Base-by-base conservation (phyloP, 1,140 invertebrate species). In the Meloidogyne floridensis region DNA sequence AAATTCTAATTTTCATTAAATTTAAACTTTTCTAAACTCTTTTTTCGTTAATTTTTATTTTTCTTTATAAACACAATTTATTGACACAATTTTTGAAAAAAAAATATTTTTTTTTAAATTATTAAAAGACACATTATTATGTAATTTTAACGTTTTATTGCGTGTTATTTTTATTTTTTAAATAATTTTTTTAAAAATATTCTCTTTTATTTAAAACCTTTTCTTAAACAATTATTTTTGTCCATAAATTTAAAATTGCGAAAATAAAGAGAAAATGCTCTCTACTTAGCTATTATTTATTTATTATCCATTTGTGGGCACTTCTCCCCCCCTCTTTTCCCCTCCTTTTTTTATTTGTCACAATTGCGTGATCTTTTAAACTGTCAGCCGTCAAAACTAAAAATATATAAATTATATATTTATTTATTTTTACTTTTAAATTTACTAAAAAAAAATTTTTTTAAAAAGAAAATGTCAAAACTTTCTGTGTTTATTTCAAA, bases 221-320 rank as follows among this genome's bases (percentile, higher is more conserved):
- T 8, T 65, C n/a, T 18, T 15, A 32, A 32, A 32, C 32, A 32
- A 15, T 15, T 59, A 65, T 65, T n/a, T 65, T 65, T 65, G 10
- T 65, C 59, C n/a, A 65, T 65, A 65, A 11, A 65, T 65, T 65
- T 65, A n/a, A 65, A 65, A 65, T 65, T n/a, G 59, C 59, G 59
- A 47, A 47, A 47, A 47, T 47, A 47, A 47, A 6, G 7, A 47
- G 7, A 47, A 47, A 1, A 47, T 47, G 47, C 47, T 47, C 7
- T 32, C 32, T 32, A 20, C 20, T 20, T 20, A 32, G 32, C 47
- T 47, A 0, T 47, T 47, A 47, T 47, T 47, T 47, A 32, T 32
- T 32, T 32, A 32, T 32, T 32, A 32, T 32, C 7, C 47, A 47
- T 4, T 47, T 47, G 47, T 47, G 47, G 47, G 47, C 47, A 47